A percentile compares a stretch with the other conserved stretches of the same genome.
These are phyloP conservation scores for Sesamia inferens DNA, from an alignment of 2,888 invertebrate species.

Conservation along the genomic window DNA sequence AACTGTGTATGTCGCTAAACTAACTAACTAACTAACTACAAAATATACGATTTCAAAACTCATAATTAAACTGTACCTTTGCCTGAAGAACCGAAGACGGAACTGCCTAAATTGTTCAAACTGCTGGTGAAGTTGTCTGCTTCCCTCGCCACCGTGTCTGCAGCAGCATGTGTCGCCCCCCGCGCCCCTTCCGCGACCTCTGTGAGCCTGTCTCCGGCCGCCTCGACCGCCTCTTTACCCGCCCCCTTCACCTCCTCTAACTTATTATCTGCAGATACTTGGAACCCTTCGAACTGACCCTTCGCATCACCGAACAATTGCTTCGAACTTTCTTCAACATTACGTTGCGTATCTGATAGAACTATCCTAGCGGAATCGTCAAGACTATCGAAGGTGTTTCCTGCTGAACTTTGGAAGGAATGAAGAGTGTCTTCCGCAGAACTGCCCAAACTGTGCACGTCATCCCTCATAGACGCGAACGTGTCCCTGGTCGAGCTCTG, in stretches of 20 bases:
- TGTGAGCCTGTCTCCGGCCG: slow-evolving; percentile 75
- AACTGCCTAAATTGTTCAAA: slow-evolving; percentile 86
- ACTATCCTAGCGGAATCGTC: slow-evolving; percentile 84
- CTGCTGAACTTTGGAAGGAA: slow-evolving; percentile 87
- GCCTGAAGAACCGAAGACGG: slow-evolving; percentile 86
- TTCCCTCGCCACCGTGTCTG: slow-evolving; percentile 76
- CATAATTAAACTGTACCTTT: slow-evolving; percentile 76
- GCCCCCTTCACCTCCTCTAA: slow-evolving; percentile 82
- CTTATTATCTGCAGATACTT: slow-evolving; percentile 85
- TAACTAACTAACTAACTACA: too few relatives aligned
- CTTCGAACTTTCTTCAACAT: slow-evolving; percentile 75
- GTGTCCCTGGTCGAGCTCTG: slow-evolving; percentile 86
- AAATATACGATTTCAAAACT: neutral
- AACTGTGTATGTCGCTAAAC: too few relatives aligned
- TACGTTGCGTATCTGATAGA: slow-evolving; percentile 71
- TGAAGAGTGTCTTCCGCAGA: slow-evolving; percentile 86
- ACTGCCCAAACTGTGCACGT: slow-evolving; percentile 81
- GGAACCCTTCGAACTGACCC: slow-evolving; percentile 85
- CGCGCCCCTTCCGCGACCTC: slow-evolving; percentile 70
- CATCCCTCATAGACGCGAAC: slow-evolving; percentile 83
- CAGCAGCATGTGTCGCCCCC: slow-evolving; percentile 71
- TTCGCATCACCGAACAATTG: slow-evolving; percentile 81
- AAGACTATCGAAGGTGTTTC: slow-evolving; percentile 86
- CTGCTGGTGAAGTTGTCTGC: slow-evolving; percentile 84
- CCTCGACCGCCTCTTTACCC: slow-evolving; percentile 74